Evolutionary conservation across 2,797 vertebrate species (phyloP), one percentile per base, ranked within the genome.

Genomic region (Phoxinus dragarum): DNA sequence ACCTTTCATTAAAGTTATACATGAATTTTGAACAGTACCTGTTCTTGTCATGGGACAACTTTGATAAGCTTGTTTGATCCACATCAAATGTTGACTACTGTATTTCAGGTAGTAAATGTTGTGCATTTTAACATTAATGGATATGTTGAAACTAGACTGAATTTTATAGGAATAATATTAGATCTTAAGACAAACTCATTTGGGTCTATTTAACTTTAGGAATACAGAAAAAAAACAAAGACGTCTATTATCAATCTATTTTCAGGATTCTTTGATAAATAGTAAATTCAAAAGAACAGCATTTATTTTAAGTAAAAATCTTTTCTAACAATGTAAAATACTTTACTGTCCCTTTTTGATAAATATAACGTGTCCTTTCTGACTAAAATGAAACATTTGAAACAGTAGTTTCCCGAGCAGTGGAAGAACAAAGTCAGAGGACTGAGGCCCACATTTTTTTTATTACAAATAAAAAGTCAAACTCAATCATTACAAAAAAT

Each of bases 391-490:
- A 34, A 66, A 6, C 27, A n/a, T 61, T 36, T 36, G 17, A 67
- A 67, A 19, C 31, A 67, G 8, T 7, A 4, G 6, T 36, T 68
- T 36, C 44, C 31, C 6, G 27, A 19, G 6, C 2, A 67, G 42
- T 17, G 71, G 16, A 3, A 81, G 67, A 34, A 36, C 4, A 64
- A 31, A 82, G 7, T 61, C n/a, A 49, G 6, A 31, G 8, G 77
- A 80, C 42, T 1, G 38, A n/a, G 74, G 67, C 71, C 75, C 84
- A 66, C 64, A 74, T 78, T 74, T 72, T 54, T 79, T 88, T 85
- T 88, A 88, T 89, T 89, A 86, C 72, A 85, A 88, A 89, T 71
- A 84, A 87, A 64, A 84, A 80, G n/a, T 78, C 82, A 87, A 84
- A 76, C 83, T 77, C 36, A 31, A 12, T 84, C 8, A 85, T 84